Evolutionary conservation across 2,888 invertebrate genomes (phyloP).

Genomic region (Aspidiotus rigidus): DNA sequence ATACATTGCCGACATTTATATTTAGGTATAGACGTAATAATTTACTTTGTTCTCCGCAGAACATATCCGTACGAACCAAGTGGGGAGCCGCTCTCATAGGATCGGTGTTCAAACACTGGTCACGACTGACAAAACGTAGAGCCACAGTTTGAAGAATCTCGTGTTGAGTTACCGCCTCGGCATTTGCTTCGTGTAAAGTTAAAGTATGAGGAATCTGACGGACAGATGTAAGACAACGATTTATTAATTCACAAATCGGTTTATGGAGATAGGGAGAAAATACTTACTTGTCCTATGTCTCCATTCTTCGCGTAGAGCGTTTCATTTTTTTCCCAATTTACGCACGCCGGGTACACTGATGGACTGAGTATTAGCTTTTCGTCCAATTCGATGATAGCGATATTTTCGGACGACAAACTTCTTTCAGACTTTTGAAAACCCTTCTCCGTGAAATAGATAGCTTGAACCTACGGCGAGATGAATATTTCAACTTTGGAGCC

Average conservation of each 20-base stretch:
- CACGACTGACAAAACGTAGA: neutral
- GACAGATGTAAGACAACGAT: neutral
- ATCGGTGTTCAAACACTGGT: neutral
- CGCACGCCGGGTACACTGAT: neutral
- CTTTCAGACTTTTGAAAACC: neutral
- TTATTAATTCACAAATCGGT: neutral
- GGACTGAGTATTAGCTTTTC: neutral
- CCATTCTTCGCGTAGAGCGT: neutral
- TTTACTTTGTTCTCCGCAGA: neutral
- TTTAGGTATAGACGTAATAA: neutral
- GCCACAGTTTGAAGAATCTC: neutral
- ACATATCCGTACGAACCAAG: neutral
- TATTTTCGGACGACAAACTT: neutral
- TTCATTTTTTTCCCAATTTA: neutral
- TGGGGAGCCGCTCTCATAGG: neutral
- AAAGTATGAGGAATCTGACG: neutral
- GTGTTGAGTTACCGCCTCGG: neutral
- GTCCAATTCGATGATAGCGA: neutral
- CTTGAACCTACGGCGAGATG: neutral
- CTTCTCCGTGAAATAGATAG: neutral
- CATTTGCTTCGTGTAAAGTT: neutral
- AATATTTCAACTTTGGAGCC: no score
- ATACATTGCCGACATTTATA: no score
- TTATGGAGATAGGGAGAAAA: neutral
- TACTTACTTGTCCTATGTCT: neutral